Base-by-base conservation (phyloP, 1,140 invertebrate genomes). In the Teleogryllus occipitalis region DNA sequence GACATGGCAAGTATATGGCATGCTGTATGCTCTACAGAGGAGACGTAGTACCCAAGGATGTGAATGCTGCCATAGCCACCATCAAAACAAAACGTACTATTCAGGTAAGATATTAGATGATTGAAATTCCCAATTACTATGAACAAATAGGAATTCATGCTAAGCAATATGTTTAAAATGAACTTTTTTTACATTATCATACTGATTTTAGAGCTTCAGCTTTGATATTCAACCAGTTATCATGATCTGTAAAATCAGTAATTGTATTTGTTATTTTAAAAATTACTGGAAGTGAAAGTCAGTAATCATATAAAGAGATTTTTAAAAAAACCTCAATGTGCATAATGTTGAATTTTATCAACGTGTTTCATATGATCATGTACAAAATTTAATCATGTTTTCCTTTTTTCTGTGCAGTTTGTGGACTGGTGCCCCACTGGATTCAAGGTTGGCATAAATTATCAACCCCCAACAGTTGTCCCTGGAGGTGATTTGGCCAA, bases 1-100 rank as follows among this genome's bases (percentile, higher is more conserved):
- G 94, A 82, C 92, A 94, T 85, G 95, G 95, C 81, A 96, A 96
- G 85, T 96, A 95, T 89, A 96, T 96, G 95, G 94, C 94, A 47
- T 95, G 94, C 88, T 91, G 93, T 89, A 92, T 94, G 89, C 85
- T 94, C 84, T 94, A 94, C 87, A 82, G 89, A 39, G 89, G 89
- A 8, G 89, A 90, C 82, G 88, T 88, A 88, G 92, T 85, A 27
- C 92, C 95, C 0, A 97, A 96, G 84, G 95, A 96, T 85, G 94
- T 96, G 4, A 96, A 96, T 85, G 88, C 89, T 14, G 90, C 91
- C 54, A 96, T 96, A 83, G 94, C 94, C 0, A 93, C 93, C 21
- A 95, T 96, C 82, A 96, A 96, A 86, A 96, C 94, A 5, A 95
- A 96, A 85, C 87, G 94, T 73, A 92, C 91, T 80, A 94, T 94